Base-by-base conservation (phyloP, 2,888 invertebrate genomes). In the Drosophila hamatofila region DNA sequence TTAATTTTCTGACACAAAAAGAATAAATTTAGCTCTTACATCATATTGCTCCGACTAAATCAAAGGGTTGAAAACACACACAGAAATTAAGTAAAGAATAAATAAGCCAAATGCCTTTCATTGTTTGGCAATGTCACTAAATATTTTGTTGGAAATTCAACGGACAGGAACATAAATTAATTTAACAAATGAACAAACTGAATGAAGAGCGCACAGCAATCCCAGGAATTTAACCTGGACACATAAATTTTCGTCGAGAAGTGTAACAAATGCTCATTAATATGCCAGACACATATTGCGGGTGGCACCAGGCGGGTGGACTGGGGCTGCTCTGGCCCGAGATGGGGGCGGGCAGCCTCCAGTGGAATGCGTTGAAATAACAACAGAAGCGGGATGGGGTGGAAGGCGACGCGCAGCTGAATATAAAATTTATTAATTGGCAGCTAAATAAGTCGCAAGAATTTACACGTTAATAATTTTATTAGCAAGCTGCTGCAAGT, bases 401-500 rank as follows among this genome's bases (percentile, higher is more conserved):
- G 56, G 64, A 14, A 7, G 7, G 14, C 55, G 51, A 51, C 30
- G 51, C 41, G 41, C 59, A 69, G 63, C 61, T 68, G 83, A 75
- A 74, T 76, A 60, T 70, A 73, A 86, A 89, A 90, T 90, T 89
- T 88, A 88, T 88, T 88, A 88, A 88, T 88, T 88, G 88, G 73
- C 90, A 89, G 88, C 89, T 83, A 90, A 89, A 89, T 85, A 89
- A 90, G 90, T 79, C 76, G 76, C 63, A 64, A 44, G 90, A 76
- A 90, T 90, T 89, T 85, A 90, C 90, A 90, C 82, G 89, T 85
- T 90, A 72, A 89, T 89, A 90, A 89, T 90, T 89, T 89, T 83
- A 85, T 89, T 76, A 76, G 77, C 78, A 70, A 79, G 79, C 72
- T 70, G 73, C 42, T 48, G 48, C 66, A 60, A 48, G 23, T 67